Conservation (phyloP, 1,140 invertebrate species). For the Brachionus rubens region DNA sequence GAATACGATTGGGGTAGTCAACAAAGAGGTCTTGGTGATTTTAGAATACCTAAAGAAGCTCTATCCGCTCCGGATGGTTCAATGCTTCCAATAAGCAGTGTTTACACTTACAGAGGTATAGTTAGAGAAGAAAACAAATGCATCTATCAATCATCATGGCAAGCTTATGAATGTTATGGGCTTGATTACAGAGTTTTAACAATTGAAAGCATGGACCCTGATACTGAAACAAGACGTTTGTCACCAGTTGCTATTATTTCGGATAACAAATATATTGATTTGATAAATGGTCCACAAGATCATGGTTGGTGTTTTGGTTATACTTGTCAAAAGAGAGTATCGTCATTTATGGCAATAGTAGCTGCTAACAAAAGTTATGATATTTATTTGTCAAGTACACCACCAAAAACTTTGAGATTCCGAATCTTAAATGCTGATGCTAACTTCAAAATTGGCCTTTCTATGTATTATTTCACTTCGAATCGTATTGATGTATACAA, state of each 20-base stretch:
- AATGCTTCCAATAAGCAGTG: slow-evolving; percentile 48
- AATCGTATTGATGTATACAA: slow-evolving; percentile 54
- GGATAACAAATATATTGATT: slow-evolving; percentile 54
- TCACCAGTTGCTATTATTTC: slow-evolving; percentile 55
- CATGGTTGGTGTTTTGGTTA: slow-evolving; percentile 59
- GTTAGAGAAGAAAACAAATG: slow-evolving; percentile 49
- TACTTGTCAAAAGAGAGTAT: slow-evolving; percentile 56
- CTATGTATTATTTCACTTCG: slow-evolving; percentile 51
- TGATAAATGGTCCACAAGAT: slow-evolving; percentile 60
- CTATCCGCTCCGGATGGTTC: slow-evolving; percentile 51
- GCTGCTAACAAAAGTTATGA: slow-evolving; percentile 49
- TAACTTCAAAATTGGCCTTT: slow-evolving; percentile 50
- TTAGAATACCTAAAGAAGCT: slow-evolving; percentile 54
- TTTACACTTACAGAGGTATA: slow-evolving; percentile 52
- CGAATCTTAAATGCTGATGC: slow-evolving; percentile 51
- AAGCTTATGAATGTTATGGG: slow-evolving; percentile 52
- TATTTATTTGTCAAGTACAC: slow-evolving; percentile 32
- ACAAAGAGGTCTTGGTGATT: slow-evolving; percentile 55
- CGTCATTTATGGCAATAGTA: slow-evolving; percentile 55
- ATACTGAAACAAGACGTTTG: slow-evolving; percentile 55
- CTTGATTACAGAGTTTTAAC: slow-evolving; percentile 52
- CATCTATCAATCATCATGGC: slow-evolving; percentile 49
- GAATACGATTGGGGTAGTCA: slow-evolving; percentile 55
- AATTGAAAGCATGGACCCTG: slow-evolving; percentile 57
- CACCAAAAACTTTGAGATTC: slow-evolving; percentile 52